These are phyloP conservation scores for Agriotes lineatus DNA, from an alignment of 2,888 invertebrate species.

Conservation along the genomic window DNA sequence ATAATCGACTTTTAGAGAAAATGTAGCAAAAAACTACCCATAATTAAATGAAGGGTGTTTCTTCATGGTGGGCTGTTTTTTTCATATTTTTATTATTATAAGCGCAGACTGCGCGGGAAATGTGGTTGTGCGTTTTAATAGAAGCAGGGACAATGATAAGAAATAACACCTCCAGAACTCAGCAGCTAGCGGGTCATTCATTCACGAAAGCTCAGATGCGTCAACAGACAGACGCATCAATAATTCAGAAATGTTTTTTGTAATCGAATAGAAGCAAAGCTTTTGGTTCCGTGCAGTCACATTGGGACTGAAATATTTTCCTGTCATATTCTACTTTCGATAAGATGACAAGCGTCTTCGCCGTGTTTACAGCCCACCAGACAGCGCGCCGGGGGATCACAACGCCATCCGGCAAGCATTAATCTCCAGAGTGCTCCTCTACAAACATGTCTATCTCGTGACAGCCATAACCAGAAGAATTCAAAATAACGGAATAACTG, in stretches of 20 bases:
- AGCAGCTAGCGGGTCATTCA: too few relatives aligned
- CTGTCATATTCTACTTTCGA: slow-evolving; percentile 34
- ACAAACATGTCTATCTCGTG: slow-evolving; percentile 40
- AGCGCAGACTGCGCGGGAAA: too few relatives aligned
- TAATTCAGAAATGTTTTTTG: background rate
- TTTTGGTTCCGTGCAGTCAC: slow-evolving; percentile 12
- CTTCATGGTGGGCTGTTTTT: too few relatives aligned
- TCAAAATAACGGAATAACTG: slow-evolving; percentile 29
- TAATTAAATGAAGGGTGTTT: too few relatives aligned
- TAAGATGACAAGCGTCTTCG: slow-evolving; percentile 42
- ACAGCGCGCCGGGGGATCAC: slow-evolving; percentile 37
- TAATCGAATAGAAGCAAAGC: slow-evolving; percentile 2
- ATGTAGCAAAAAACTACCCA: too few relatives aligned
- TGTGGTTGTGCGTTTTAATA: too few relatives aligned
- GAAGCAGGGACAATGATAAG: too few relatives aligned
- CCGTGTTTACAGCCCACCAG: slow-evolving; percentile 42
- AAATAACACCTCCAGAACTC: too few relatives aligned
- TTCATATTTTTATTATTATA: too few relatives aligned
- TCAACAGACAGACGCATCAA: background rate
- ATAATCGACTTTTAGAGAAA: too few relatives aligned
- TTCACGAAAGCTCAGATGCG: background rate
- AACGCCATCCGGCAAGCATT: slow-evolving; percentile 41
- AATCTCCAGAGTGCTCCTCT: slow-evolving; percentile 41
- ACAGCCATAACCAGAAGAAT: slow-evolving; percentile 39
- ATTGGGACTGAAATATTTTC: slow-evolving; percentile 28